Evolutionary conservation across 2,113 vertebrate species (phyloP).

Genomic region (Stegostoma tigrinum): DNA sequence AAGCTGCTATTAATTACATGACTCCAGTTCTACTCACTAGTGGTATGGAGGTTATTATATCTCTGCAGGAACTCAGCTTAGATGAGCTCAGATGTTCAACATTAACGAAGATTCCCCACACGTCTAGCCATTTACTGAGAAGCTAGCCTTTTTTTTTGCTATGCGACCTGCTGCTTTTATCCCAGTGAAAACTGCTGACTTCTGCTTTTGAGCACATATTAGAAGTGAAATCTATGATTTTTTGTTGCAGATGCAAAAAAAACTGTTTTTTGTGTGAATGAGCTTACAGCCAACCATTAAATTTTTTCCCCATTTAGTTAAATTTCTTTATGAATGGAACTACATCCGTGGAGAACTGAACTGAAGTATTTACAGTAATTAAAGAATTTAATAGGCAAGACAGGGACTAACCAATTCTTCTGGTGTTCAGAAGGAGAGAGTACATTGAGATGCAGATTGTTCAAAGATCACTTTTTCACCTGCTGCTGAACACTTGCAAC

Average conservation of each 20-base stretch:
- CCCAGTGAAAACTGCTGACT: not conserved
- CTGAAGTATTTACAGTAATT: not conserved
- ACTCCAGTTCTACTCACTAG: conserved; percentile 26
- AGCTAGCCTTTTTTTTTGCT: not conserved
- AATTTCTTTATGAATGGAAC: not conserved
- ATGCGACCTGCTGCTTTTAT: not conserved
- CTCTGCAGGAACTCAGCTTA: conserved; percentile 19
- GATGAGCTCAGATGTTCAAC: conserved; percentile 26
- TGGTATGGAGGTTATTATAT: conserved; percentile 17
- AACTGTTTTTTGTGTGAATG: not conserved
- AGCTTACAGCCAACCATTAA: too few species aligned
- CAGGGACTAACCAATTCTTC: not conserved
- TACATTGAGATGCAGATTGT: not conserved
- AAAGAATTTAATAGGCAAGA: not conserved
- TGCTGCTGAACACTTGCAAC: not conserved
- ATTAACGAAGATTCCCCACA: conserved; percentile 24
- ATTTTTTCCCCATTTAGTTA: not conserved
- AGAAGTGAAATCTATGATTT: not conserved
- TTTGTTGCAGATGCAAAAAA: not conserved
- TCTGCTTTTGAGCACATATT: not conserved
- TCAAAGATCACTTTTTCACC: not conserved
- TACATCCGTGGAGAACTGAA: not conserved
- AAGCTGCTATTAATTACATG: conserved; percentile 37
- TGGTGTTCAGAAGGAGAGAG: not conserved
- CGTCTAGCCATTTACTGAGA: conserved; percentile 1